These are phyloP conservation scores for Empidonax alnorum DNA, from an alignment of 2,113 vertebrate species.

Conservation along the genomic window DNA sequence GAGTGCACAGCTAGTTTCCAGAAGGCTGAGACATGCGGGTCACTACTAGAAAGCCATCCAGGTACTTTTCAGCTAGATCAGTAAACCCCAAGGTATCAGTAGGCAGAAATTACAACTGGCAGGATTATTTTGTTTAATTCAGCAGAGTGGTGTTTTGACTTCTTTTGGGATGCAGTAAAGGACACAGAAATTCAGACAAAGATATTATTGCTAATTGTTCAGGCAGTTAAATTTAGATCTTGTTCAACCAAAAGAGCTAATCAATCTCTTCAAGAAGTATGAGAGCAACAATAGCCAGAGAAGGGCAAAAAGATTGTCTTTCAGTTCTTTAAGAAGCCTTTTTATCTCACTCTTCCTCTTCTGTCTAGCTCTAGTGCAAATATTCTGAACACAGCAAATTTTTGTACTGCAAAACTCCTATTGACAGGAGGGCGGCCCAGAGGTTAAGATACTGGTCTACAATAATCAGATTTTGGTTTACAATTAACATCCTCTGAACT, in stretches of 20 bases:
- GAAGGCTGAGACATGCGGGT: neutral
- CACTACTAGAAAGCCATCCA: neutral
- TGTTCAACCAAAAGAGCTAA: neutral
- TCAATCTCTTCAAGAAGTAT: neutral
- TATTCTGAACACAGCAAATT: neutral
- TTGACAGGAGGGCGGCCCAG: neutral
- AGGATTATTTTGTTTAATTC: neutral
- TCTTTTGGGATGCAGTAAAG: neutral
- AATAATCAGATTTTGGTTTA: neutral
- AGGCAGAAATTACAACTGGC: neutral
- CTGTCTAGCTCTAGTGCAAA: neutral
- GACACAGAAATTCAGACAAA: neutral
- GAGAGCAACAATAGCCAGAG: neutral
- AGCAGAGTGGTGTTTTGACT: neutral
- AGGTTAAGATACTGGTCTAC: neutral
- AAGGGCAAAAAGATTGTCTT: constrained; percentile 36
- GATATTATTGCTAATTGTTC: neutral
- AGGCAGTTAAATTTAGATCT: neutral
- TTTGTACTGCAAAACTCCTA: neutral
- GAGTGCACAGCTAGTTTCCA: neutral
- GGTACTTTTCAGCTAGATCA: neutral
- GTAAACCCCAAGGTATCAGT: neutral
- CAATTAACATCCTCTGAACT: neutral
- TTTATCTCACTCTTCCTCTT: neutral
- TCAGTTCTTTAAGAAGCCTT: neutral